Conservation (phyloP, 2,113 vertebrate genomes). For the Glaucidium brasilianum region DNA sequence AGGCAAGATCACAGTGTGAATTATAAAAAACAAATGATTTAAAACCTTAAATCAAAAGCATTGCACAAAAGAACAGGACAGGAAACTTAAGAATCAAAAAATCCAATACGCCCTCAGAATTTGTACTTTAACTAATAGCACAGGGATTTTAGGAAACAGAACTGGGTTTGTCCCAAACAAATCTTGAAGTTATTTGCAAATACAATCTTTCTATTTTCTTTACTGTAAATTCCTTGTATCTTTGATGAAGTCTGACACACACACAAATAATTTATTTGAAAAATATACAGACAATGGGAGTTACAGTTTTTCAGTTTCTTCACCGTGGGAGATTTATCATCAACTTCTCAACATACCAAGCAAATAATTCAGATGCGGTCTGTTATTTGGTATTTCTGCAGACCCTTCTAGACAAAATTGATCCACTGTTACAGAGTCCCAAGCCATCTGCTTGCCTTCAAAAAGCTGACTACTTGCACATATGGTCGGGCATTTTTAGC, state of each 20-base stretch:
- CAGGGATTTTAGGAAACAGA: neutral
- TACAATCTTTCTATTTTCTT: neutral
- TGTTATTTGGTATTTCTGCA: neutral
- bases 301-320: accelerated
- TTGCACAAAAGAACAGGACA: neutral
- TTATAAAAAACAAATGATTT: neutral
- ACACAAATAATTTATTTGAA: neutral
- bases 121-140: neutral
- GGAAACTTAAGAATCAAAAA: neutral
- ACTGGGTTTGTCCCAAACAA: neutral
- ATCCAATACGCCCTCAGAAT: neutral
- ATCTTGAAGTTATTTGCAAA: neutral
- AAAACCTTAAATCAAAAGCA: neutral
- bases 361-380: neutral
- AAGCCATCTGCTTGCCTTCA: neutral
- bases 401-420: neutral
- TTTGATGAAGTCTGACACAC: neutral
- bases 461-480: neutral
- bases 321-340: neutral
- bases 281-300: neutral
- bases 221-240: neutral
- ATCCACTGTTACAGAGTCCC: neutral
- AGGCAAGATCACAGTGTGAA: neutral
- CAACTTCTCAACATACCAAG: neutral
- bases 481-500: neutral